Evolutionary conservation across 2,113 vertebrate species (phyloP).

Genomic region (Malaclemys terrapin): DNA sequence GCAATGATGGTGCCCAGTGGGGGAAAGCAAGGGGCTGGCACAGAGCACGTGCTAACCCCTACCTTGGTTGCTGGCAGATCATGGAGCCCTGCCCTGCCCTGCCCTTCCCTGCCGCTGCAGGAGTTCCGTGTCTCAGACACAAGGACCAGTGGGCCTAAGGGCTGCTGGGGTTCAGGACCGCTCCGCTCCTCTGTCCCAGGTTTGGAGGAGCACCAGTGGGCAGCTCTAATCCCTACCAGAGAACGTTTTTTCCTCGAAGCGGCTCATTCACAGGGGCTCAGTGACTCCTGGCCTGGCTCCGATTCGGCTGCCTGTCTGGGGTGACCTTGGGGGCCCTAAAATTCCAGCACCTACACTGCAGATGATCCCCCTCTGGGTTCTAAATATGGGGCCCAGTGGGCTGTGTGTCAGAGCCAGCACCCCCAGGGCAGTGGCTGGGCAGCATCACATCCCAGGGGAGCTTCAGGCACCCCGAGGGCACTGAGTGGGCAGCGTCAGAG

Average conservation of each 20-base stretch:
- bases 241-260: neutral
- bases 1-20: too few species aligned
- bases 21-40: too few species aligned
- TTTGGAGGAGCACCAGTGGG: neutral
- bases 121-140: too few species aligned
- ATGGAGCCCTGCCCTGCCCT: too few species aligned
- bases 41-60: too few species aligned
- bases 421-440: neutral
- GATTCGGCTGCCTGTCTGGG: neutral
- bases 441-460: neutral
- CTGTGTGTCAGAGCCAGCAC: neutral
- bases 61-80: too few species aligned
- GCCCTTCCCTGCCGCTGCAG: too few species aligned
- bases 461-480: neutral
- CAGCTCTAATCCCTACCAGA: neutral
- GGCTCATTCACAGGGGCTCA: neutral
- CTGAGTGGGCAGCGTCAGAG: neutral
- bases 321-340: neutral
- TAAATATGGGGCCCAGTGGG: neutral
- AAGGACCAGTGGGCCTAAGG: too few species aligned
- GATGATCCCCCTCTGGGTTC: neutral
- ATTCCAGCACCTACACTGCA: neutral
- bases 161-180: neutral
- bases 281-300: neutral
- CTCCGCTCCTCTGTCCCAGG: neutral